These are phyloP conservation scores for Eurois occulta DNA, from an alignment of 2,888 invertebrate species.

Conservation along the genomic window DNA sequence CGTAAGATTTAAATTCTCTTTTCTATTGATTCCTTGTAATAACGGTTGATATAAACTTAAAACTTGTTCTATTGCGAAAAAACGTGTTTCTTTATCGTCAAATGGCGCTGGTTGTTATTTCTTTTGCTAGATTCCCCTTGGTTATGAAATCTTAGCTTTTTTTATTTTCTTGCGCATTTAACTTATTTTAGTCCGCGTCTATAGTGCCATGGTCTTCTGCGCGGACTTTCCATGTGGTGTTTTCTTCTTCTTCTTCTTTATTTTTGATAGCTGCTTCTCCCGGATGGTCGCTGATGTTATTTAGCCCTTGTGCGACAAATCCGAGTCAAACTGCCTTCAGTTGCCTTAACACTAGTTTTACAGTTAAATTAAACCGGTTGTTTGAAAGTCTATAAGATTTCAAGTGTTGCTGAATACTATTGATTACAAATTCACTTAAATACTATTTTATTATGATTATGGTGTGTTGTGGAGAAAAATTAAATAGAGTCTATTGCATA, in stretches of 20 bases:
- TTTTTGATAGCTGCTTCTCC: conserved; percentile 82
- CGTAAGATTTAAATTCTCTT: conserved; percentile 89
- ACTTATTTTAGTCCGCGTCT: conserved; percentile 83
- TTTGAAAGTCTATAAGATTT: conserved; percentile 82
- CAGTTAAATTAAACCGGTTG: conserved; percentile 87
- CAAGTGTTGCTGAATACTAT: conserved; percentile 90
- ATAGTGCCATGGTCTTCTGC: conserved; percentile 82
- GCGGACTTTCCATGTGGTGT: conserved; percentile 80
- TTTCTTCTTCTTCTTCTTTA: conserved; percentile 78
- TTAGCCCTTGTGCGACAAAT: conserved; percentile 87
- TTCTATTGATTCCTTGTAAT: conserved; percentile 90
- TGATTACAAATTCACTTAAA: conserved; percentile 87
- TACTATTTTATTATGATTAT: conserved; percentile 86
- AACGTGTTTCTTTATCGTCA: conserved; percentile 91
- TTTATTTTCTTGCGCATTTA: conserved; percentile 88
- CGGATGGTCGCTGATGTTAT: conserved; percentile 87
- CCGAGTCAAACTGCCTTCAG: conserved; percentile 87
- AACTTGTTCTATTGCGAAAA: conserved; percentile 91
- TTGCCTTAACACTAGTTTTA: conserved; percentile 89
- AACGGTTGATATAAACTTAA: conserved; percentile 91
- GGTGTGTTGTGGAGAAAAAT: conserved; percentile 80
- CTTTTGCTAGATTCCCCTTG: conserved; percentile 85
- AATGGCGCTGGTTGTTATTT: conserved; percentile 88
- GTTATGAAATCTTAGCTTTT: conserved; percentile 87
- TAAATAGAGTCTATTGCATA: conserved; percentile 89